phyloP scores from a whole-genome alignment of 92 coral and sea anemone species.

The Paramuricea clavata region DNA sequence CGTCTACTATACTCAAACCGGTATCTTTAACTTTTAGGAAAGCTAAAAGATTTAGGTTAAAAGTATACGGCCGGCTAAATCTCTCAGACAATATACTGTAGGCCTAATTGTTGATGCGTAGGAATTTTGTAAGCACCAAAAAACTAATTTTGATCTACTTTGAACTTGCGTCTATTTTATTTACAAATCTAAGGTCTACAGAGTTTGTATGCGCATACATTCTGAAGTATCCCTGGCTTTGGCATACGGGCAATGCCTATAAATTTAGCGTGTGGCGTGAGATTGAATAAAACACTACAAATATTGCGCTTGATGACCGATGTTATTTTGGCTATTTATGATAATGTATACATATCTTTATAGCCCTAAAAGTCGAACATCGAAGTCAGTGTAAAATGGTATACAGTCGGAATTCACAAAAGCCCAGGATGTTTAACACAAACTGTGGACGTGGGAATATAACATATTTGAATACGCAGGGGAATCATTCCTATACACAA shows the following conservation, averaged over 20 bases:
- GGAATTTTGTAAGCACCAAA: background rate
- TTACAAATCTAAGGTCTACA: no score
- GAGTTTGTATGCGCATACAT: no score
- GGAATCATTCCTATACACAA: slow-evolving; percentile 31
- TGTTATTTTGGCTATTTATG: background rate
- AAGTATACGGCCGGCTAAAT: background rate
- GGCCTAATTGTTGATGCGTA: background rate
- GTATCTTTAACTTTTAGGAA: background rate
- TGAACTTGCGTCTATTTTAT: no score
- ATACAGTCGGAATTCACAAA: background rate
- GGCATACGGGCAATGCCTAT: no score
- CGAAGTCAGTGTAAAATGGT: background rate
- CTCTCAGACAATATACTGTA: background rate
- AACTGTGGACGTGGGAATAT: background rate
- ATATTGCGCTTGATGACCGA: background rate
- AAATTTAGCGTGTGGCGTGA: background rate
- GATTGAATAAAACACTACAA: background rate
- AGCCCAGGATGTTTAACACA: background rate
- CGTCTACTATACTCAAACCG: background rate
- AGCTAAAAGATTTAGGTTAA: background rate
- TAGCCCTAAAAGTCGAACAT: background rate
- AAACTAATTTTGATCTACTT: no score
- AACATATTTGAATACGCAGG: slow-evolving; percentile 27
- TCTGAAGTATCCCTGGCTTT: no score
- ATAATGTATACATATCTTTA: background rate